phyloP scores from a whole-genome alignment of 2,113 vertebrate genomes.

The Danionella cerebrum region DNA sequence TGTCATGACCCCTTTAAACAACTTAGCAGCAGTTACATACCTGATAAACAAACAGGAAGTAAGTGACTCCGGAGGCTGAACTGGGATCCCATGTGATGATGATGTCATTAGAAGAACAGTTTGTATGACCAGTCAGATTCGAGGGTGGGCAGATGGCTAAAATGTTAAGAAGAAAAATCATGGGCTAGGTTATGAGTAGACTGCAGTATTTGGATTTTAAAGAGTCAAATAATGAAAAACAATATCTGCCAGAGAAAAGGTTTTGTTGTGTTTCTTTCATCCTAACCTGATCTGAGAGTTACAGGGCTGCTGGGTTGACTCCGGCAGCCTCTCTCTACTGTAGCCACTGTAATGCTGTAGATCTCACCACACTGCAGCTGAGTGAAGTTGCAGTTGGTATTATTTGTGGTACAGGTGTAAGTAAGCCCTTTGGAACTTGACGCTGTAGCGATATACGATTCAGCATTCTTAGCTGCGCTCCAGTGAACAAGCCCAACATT shows the following conservation, averaged over 20 bases:
- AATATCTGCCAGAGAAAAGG: too few species aligned
- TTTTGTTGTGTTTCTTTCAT: not conserved
- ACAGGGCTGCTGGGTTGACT: constrained; percentile 51
- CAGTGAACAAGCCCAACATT: constrained; percentile 56
- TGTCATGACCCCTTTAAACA: too few species aligned
- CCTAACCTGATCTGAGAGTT: constrained; percentile 54
- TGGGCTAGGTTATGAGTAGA: too few species aligned
- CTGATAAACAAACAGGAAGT: constrained; percentile 45
- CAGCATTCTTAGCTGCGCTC: constrained; percentile 39
- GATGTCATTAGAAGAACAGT: constrained; percentile 55
- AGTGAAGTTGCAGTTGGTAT: constrained; percentile 48
- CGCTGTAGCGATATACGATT: constrained; percentile 49
- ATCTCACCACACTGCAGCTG: constrained; percentile 54
- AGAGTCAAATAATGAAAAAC: too few species aligned
- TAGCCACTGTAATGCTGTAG: constrained; percentile 45
- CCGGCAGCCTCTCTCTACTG: constrained; percentile 52
- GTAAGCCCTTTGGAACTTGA: not conserved
- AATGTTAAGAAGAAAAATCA: not conserved
- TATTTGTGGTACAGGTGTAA: constrained; percentile 50
- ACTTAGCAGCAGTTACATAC: too few species aligned
- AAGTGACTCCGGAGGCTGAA: constrained; percentile 36
- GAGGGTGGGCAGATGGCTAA: constrained; percentile 62
- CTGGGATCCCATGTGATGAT: constrained; percentile 55
- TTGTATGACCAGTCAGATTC: constrained; percentile 34
- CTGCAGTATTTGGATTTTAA: too few species aligned